These are phyloP conservation scores for Agriotes lineatus DNA, from an alignment of 2,888 invertebrate genomes.

Conservation along the genomic window DNA sequence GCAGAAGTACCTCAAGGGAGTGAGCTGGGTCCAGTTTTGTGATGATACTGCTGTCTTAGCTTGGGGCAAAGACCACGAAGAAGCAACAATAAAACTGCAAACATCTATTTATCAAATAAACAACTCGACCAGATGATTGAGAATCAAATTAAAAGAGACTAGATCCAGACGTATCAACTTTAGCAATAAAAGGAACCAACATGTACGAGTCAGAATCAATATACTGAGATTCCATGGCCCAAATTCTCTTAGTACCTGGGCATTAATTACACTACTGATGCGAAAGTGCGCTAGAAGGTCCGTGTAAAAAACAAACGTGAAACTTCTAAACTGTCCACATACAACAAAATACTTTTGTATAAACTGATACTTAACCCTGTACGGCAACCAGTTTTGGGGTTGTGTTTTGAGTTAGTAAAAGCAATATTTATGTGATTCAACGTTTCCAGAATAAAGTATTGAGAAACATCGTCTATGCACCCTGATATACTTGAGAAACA, in stretches of 20 bases:
- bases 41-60: background rate
- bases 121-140: background rate
- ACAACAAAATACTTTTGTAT: too few relatives aligned
- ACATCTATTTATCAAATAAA: background rate
- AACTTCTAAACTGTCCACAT: too few relatives aligned
- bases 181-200: constrained; percentile 20
- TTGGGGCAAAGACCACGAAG: background rate
- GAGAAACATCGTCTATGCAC: too few relatives aligned
- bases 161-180: constrained; percentile 8
- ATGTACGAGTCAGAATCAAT: background rate
- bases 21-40: background rate
- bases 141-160: constrained; percentile 4
- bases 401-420: too few relatives aligned
- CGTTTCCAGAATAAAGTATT: too few relatives aligned
- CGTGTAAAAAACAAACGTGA: too few relatives aligned
- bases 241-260: constrained; percentile 41
- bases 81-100: background rate
- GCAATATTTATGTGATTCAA: too few relatives aligned
- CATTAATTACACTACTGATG: too few relatives aligned
- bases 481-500: too few relatives aligned
- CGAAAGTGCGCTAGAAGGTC: too few relatives aligned
- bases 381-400: too few relatives aligned
- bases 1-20: background rate
- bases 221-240: constrained; percentile 29
- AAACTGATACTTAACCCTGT: too few relatives aligned